Conservation (phyloP, 2,113 vertebrate genomes). For the Microtus ochrogaster region DNA sequence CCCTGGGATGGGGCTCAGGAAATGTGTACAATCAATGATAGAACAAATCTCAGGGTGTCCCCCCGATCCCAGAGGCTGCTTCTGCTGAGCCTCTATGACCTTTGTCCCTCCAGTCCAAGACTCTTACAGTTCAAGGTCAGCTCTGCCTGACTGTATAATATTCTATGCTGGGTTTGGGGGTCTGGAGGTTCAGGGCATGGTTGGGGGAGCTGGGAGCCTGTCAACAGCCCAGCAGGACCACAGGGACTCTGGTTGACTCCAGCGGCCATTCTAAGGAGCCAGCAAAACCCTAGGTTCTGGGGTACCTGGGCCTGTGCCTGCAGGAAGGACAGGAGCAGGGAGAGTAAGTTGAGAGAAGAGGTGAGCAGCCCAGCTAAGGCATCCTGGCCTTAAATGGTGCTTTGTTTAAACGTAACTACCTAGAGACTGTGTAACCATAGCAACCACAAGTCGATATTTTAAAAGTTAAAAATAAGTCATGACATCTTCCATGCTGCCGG, state of each 20-base stretch:
- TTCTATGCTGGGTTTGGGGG: neutral
- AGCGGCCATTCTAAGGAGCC: neutral
- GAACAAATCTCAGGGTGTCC: neutral
- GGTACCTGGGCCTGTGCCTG: neutral
- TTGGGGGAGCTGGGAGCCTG: neutral
- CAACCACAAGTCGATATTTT: constrained; percentile 81
- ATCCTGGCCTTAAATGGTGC: constrained; percentile 76
- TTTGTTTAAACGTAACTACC: constrained; percentile 80
- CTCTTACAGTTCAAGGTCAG: neutral
- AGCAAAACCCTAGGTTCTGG: neutral
- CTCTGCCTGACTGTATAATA: neutral
- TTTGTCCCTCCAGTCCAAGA: neutral
- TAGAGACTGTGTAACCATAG: constrained; percentile 77
- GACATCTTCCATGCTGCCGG: constrained; percentile 80
- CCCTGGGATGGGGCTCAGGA: neutral
- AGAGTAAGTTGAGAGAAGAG: constrained; percentile 23
- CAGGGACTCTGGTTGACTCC: neutral
- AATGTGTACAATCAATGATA: neutral
- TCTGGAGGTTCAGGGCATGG: neutral
- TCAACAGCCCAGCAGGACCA: neutral
- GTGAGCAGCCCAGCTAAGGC: constrained; percentile 51
- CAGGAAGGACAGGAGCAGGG: neutral
- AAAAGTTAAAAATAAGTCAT: constrained; percentile 85
- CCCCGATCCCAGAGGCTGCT: neutral
- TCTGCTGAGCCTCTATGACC: neutral